Evolutionary conservation across 2,888 invertebrate species (phyloP), one percentile per base, ranked within the genome.

Genomic region (Trissoscelio sp.): DNA sequence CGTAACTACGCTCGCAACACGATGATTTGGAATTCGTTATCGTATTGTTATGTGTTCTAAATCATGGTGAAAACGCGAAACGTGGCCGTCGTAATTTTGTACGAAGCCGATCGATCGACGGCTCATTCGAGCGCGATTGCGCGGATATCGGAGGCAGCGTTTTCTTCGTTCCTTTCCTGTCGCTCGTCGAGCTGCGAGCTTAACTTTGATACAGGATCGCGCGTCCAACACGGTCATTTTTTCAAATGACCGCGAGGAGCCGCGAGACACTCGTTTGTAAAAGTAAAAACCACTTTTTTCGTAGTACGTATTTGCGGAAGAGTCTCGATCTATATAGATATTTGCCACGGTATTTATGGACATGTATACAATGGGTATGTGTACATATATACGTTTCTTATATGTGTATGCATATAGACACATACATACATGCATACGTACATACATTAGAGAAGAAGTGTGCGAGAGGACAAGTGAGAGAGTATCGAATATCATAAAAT

Each of bases 401-500:
- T 85, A 78, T 85, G 82, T 78, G 83, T 82, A 58, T 51, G 74
- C 51, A 78, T 64, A 83, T 66, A 73, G 75, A 81, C 18, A 12
- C 12, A 51, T 64, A 16, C 5, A 22, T n/a, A 31, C 12, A 67
- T 31, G 39, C 46, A 42, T 67, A 60, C 53, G 48, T 64, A 37
- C 58, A 67, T 67, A 66, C 39, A 46, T 44, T 70, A 77, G 48
- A 51, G 11, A 48, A 48, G n/a, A 28, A 80, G 83, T 79, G 84
- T 82, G 84, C 81, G 83, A 72, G 83, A 81, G 79, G 72, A 81
- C 78, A 83, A 37, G 84, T 83, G 84, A 86, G 83, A 84, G 86
- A 86, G 88, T 81, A 81, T 77, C 73, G 77, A 87, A 90, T 90
- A 90, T 90, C 90, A 90, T 88, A 87, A 90, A 90, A 89, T 90